Evolutionary conservation across 2,113 vertebrate genomes (phyloP).

Genomic region (Perognathus longimembris): DNA sequence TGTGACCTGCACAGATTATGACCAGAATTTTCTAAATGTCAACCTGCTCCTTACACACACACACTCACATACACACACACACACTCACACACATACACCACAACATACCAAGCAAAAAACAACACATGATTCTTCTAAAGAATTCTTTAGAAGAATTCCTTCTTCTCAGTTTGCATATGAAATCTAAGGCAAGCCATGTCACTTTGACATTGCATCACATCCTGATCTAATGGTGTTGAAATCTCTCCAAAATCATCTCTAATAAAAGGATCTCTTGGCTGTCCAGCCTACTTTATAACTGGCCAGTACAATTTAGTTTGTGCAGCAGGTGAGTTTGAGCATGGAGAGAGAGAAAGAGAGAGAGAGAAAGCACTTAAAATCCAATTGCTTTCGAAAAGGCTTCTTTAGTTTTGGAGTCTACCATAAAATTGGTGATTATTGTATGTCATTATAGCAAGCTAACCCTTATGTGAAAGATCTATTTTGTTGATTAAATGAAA

Average conservation of each 20-base stretch:
- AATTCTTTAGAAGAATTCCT: not conserved
- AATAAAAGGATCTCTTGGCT: not conserved
- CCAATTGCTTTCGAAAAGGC: constrained; percentile 63
- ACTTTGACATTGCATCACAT: too few relatives aligned
- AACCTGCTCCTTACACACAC: not conserved
- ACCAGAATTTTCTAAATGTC: not conserved
- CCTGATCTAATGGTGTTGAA: not conserved
- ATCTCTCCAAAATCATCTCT: not conserved
- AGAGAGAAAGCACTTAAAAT: constrained; percentile 45
- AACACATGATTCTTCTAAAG: not conserved
- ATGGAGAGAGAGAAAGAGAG: too few relatives aligned
- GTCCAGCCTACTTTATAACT: not conserved
- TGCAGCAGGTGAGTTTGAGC: constrained; percentile 43
- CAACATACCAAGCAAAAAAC: not conserved
- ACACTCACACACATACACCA: too few relatives aligned
- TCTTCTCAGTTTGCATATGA: not conserved
- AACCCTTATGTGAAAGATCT: constrained; percentile 77
- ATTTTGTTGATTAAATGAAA: constrained; percentile 81
- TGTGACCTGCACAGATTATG: not conserved
- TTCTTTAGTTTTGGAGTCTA: constrained; percentile 64
- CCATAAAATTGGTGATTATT: constrained; percentile 78
- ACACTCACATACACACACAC: too few relatives aligned
- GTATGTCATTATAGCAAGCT: constrained; percentile 68
- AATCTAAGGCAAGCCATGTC: not conserved
- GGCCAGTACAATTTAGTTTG: constrained; percentile 32